Conservation (phyloP, 2,113 vertebrate species). For the Psilopsiagon aymara region DNA sequence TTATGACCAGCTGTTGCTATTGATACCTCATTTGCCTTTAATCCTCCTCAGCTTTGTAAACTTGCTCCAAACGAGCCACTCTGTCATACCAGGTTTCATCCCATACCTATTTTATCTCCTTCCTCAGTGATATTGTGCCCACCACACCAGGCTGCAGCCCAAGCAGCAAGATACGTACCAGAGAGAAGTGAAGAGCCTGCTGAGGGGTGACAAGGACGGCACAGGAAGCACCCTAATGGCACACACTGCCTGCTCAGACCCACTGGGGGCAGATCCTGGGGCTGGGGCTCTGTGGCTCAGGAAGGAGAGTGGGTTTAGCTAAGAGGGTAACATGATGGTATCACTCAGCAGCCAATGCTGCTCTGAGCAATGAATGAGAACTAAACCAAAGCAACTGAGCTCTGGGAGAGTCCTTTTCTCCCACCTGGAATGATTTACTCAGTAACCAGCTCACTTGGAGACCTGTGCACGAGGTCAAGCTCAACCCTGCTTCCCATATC, state of each 20-base stretch:
- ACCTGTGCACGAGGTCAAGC: fast-evolving
- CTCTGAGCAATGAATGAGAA: not conserved
- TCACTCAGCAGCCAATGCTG: not conserved
- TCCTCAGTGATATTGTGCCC: not conserved
- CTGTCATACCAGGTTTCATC: not conserved
- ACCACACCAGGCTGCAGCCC: not conserved
- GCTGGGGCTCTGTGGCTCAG: not conserved
- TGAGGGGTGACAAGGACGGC: not conserved
- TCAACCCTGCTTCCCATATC: not conserved
- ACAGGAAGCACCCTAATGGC: not conserved
- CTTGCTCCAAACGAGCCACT: not conserved
- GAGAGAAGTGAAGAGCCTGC: not conserved
- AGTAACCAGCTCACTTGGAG: not conserved
- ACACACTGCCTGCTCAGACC: not conserved
- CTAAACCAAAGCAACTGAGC: not conserved
- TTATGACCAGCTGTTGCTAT: not conserved
- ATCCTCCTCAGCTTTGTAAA: not conserved
- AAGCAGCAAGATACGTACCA: fast-evolving
- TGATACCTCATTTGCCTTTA: not conserved
- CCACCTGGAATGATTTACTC: not conserved
- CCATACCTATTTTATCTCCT: not conserved
- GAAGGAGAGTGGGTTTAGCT: not conserved
- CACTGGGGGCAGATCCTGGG: not conserved
- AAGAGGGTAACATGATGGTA: fast-evolving
- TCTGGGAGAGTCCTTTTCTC: not conserved